Base-by-base conservation (phyloP, 2,113 vertebrate genomes). In the Numida meleagris region DNA sequence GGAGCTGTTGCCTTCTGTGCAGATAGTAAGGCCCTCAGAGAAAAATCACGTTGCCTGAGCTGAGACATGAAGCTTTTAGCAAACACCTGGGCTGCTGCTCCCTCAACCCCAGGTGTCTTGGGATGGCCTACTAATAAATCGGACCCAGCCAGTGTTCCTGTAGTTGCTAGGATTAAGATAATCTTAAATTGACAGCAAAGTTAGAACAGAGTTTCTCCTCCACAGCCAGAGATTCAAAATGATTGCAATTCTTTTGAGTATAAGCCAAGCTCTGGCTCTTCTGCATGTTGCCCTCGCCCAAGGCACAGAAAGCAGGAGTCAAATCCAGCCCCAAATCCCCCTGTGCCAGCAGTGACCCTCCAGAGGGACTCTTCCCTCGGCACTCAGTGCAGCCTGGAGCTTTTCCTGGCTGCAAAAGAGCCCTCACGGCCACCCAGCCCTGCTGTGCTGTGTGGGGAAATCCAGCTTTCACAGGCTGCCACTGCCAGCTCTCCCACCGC, bases 401-500 rank as follows among this genome's bases (percentile, higher is more conserved):
- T 38, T 76, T 81, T 91, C 84, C 85, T 10, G 2, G 48, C 72
- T 86, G 68, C 43, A 63, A 17, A 74, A 82, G 43, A 95, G 59
- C 31, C 59, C 42, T 84, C 2, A 0, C 76, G 61, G 68, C 73
- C 76, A 89, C 82, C 78, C 55, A 77, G 65, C 40, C 63, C 88
- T 58, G 25, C 67, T 45, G 50, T 0, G 0, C 61, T 2, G 1
- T 46, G 71, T 68, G 51, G 68, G 46, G 57, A 74, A 77, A 91
- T 51, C 51, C 68, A 78, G 2, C 72, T 92, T 92, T 81, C 89
- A 81, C 1, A 1, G 66, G 75, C 57, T 66, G 65, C 38, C 6
- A 21, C 50, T 76, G 89, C 85, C 88, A 93, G 75, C 72, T 94
- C 87, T 91, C 87, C 91, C 79, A 81, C 65, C 86, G 88, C 61